Conservation (phyloP, 2,797 vertebrate genomes). For the Pterois miles region DNA sequence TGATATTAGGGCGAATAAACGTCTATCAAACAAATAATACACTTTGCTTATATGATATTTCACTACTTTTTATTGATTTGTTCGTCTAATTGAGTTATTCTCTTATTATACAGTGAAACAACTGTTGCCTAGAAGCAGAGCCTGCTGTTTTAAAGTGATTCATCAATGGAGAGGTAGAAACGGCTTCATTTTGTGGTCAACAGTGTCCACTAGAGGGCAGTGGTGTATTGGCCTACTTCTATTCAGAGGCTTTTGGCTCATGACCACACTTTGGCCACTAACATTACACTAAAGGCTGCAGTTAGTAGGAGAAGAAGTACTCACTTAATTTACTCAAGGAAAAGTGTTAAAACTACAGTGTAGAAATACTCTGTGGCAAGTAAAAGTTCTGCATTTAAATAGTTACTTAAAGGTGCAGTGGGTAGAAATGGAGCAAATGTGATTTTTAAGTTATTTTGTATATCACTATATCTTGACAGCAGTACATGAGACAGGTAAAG, state of each 20-base stretch:
- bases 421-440: no score
- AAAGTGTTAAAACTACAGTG: accelerated
- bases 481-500: no score
- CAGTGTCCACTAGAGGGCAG: slow-evolving; percentile 50
- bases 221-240: accelerated
- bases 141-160: not conserved
- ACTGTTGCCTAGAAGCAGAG: no score
- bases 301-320: not conserved
- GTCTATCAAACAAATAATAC: not conserved
- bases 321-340: no score
- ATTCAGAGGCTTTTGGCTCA: not conserved
- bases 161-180: not conserved
- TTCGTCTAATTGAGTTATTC: not conserved
- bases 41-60: not conserved
- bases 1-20: not conserved
- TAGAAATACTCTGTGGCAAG: no score
- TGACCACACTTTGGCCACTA: not conserved
- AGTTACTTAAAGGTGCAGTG: no score
- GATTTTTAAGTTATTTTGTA: no score
- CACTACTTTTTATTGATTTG: not conserved
- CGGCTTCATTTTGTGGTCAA: accelerated
- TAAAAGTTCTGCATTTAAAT: no score
- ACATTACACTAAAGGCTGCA: not conserved
- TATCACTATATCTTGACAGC: no score
- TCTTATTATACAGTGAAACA: not conserved